phyloP scores from a whole-genome alignment of 2,113 vertebrate genomes.

The Odobenus rosmarus region DNA sequence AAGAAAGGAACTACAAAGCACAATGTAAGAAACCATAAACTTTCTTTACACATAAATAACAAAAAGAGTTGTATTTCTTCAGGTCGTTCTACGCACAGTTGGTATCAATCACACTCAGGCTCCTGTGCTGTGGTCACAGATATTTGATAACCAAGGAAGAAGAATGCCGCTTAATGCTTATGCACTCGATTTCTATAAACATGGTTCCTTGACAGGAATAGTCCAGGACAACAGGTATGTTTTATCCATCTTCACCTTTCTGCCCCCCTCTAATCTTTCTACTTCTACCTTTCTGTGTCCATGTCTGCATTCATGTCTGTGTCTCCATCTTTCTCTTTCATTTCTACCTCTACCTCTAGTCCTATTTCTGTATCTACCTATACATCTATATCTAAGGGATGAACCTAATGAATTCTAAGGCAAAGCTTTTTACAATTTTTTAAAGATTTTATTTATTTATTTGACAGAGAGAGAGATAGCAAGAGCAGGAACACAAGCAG shows the following conservation, averaged over 20 bases:
- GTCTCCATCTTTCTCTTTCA: background rate
- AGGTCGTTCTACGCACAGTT: constrained; percentile 77
- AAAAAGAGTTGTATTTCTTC: background rate
- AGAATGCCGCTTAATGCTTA: constrained; percentile 82
- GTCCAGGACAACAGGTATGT: constrained; percentile 82
- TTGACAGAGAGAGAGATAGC: too few species aligned
- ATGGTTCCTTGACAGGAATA: constrained; percentile 81
- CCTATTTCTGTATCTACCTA: background rate
- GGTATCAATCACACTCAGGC: constrained; percentile 70
- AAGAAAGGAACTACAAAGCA: background rate
- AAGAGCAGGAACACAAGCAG: too few species aligned
- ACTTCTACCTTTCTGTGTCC: background rate
- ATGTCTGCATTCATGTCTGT: background rate
- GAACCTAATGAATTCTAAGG: background rate
- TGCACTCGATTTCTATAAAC: constrained; percentile 85
- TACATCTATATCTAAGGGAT: background rate
- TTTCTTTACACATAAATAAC: background rate
- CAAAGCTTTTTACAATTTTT: background rate
- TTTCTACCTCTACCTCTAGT: background rate
- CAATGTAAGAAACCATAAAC: background rate
- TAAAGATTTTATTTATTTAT: too few species aligned
- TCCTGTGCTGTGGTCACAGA: constrained; percentile 73
- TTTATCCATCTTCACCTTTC: background rate
- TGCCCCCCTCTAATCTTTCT: background rate
- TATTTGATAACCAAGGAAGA: constrained; percentile 74